phyloP scores from a whole-genome alignment of 2,888 invertebrate species.

The Pelosia muscerda region DNA sequence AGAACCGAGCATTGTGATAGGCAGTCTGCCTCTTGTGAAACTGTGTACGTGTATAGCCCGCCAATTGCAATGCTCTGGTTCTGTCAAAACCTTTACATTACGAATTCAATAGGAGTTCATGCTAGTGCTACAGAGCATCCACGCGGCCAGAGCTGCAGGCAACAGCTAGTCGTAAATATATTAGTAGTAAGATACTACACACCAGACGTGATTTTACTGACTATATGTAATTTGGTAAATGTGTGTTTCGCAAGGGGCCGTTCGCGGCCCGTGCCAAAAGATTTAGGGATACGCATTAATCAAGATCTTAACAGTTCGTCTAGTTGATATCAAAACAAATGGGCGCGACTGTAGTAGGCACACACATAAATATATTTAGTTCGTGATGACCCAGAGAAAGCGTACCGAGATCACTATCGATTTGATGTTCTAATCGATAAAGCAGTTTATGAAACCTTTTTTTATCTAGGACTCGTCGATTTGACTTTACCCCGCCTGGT shows the following conservation, averaged over 20 bases:
- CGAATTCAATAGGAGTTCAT: too few relatives aligned
- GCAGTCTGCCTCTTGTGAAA: too few relatives aligned
- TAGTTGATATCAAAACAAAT: conserved; percentile 42
- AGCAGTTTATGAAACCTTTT: too few relatives aligned
- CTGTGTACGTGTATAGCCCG: too few relatives aligned
- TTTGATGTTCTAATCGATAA: background rate
- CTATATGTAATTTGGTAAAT: conserved; percentile 39
- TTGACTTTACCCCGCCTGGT: too few relatives aligned
- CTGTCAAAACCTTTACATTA: too few relatives aligned
- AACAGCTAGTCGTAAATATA: too few relatives aligned
- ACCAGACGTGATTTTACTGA: conserved; percentile 38
- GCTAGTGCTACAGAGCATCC: too few relatives aligned
- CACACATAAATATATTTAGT: conserved; percentile 15
- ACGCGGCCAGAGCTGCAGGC: too few relatives aligned
- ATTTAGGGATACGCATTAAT: conserved; percentile 41
- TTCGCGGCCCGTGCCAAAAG: conserved; percentile 40
- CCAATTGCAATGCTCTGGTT: too few relatives aligned
- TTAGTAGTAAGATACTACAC: background rate
- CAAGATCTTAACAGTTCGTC: conserved; percentile 34
- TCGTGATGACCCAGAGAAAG: background rate
- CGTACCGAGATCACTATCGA: background rate
- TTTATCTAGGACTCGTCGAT: too few relatives aligned
- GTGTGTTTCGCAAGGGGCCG: conserved; percentile 35
- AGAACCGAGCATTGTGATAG: too few relatives aligned
- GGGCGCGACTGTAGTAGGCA: conserved; percentile 37